Evolutionary conservation across 2,888 invertebrate genomes (phyloP), one percentile per base, ranked within the genome.

Genomic region (Sesamia inferens): DNA sequence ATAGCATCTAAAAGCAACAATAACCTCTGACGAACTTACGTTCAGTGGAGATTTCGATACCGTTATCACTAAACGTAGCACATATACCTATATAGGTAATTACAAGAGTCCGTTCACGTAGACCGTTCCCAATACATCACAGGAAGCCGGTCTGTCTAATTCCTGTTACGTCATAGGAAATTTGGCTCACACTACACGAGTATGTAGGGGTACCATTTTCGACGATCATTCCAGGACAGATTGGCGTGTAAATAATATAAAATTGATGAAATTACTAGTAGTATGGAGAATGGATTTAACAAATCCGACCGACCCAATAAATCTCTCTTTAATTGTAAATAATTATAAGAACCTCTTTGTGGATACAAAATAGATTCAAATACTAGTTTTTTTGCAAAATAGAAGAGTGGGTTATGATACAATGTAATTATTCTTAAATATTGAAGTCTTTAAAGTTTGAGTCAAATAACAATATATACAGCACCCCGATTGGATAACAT

Each of bases 91-190:
- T 14, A 59, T 7, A 5, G 44, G 13, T 62, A 69, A 31, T 11
- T 31, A 59, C 57, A 66, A 63, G 54, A 85, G 85, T 85, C 83
- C 44, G 61, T 65, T 65, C 77, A 80, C 81, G 85, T 81, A 84
- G 76, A 71, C 64, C 62, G 62, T 83, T 72, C 77, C 78, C 87
- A 88, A 89, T 90, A 88, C 86, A 90, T 92, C 90, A 91, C 87
- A 68, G 77, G 86, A 87, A 88, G 88, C 87, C 51, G 68, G 66
- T 82, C 78, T 85, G 86, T 90, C 89, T 89, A 89, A 89, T 90
- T 85, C 87, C 83, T 88, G 87, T 87, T 88, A 81, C 82, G 85
- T 74, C 57, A 68, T 14, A 73, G 84, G 82, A 81, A 83, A 86
- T 85, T 85, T 86, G 84, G 73, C 76, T 69, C 68, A 55, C 62